Percentiles rank a stretch among this genome's conserved stretches.
These are phyloP conservation scores for Cremastobaeus sp. DNA, from an alignment of 2,888 invertebrate species.

Conservation along the genomic window DNA sequence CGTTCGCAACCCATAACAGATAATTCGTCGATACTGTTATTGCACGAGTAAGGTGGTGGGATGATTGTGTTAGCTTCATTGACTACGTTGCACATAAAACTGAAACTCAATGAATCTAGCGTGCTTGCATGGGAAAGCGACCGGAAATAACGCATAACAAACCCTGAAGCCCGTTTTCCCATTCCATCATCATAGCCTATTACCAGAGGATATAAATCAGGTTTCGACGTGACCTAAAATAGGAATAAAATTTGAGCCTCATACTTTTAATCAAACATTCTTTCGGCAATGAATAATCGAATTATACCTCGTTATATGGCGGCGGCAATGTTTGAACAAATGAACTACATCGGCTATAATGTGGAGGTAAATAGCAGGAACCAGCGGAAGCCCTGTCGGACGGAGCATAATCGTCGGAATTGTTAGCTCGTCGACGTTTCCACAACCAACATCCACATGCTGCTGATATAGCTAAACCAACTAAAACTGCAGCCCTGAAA, in stretches of 20 bases:
- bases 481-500: constrained; percentile 80
- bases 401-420: constrained; percentile 80
- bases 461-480: constrained; percentile 84
- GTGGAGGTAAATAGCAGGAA: constrained; percentile 89
- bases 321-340: constrained; percentile 87
- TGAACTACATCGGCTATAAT: constrained; percentile 90
- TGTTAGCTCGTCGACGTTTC: constrained; percentile 80
- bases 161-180: constrained; percentile 85
- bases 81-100: constrained; percentile 90
- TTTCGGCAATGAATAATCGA: too few relatives aligned
- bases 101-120: constrained; percentile 91
- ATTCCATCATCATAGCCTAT: constrained; percentile 86
- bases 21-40: constrained; percentile 85
- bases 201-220: constrained; percentile 90
- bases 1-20: constrained; percentile 71
- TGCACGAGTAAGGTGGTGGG: constrained; percentile 90
- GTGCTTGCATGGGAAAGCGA: constrained; percentile 91
- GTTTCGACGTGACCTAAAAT: constrained; percentile 88
- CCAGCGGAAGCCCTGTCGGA: constrained; percentile 89
- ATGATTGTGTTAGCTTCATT: constrained; percentile 92
- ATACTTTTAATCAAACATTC: too few relatives aligned
- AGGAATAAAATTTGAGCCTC: too few relatives aligned
- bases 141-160: constrained; percentile 91
- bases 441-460: constrained; percentile 85
- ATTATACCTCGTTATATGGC: constrained; percentile 88